Percentiles rank a stretch among this genome's conserved stretches.
Evolutionary conservation across 1,140 invertebrate genomes (phyloP).

Genomic region (Homalodisca vitripennis): DNA sequence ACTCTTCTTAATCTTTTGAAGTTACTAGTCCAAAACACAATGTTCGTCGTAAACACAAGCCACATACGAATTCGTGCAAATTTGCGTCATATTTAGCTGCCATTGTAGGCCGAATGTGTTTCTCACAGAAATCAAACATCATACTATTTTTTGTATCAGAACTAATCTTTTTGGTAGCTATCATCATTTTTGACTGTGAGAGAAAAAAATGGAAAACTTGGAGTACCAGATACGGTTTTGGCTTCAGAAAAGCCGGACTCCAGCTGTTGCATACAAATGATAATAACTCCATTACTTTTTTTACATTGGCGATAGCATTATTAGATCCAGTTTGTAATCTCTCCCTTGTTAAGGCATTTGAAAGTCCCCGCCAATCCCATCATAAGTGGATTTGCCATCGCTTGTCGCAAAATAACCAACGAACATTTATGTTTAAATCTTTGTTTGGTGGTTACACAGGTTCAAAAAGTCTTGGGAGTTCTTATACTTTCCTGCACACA

Average conservation of each 20-base stretch:
- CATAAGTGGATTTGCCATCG: no score
- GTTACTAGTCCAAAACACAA: neutral
- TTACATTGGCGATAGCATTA: neutral
- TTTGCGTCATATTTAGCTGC: neutral
- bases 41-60: neutral
- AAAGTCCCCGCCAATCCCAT: constrained; percentile 34
- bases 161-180: neutral
- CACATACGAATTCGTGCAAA: no score
- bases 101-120: neutral
- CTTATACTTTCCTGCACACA: constrained; percentile 45
- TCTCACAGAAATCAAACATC: neutral
- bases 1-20: neutral
- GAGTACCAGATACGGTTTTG: neutral
- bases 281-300: neutral
- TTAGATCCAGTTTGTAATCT: constrained; percentile 31
- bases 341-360: constrained; percentile 31
- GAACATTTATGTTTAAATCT: constrained; percentile 42
- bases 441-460: constrained; percentile 40
- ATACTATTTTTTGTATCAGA: neutral
- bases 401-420: constrained; percentile 45
- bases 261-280: neutral
- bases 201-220: neutral
- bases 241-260: neutral
- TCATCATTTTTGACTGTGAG: neutral
- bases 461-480: constrained; percentile 45